Percentiles rank a stretch among this genome's conserved stretches.
phyloP scores from a whole-genome alignment of 2,113 vertebrate genomes.

The Triplophysa dalaica region DNA sequence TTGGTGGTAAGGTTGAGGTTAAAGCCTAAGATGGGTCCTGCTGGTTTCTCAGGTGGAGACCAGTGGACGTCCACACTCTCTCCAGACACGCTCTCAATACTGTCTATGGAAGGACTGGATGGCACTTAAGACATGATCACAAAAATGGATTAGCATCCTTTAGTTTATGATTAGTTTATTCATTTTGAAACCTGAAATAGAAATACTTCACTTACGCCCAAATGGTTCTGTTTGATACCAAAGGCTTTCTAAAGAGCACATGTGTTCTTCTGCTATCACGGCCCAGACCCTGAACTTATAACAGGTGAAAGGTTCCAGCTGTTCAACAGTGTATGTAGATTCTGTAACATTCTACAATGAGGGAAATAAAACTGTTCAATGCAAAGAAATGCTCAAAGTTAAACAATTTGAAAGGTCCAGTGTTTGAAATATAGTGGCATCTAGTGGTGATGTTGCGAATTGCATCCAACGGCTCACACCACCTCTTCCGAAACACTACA shows the following conservation, averaged over 20 bases:
- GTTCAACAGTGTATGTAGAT: constrained; percentile 57
- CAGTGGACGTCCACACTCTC: constrained; percentile 77
- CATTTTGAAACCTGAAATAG: neutral
- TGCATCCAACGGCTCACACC: too few relatives aligned
- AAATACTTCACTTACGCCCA: constrained; percentile 68
- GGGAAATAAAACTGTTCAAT: constrained; percentile 7
- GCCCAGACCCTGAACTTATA: constrained; percentile 78
- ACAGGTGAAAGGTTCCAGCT: constrained; percentile 74
- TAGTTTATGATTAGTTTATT: neutral
- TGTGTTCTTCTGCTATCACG: constrained; percentile 69
- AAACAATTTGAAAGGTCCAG: neutral
- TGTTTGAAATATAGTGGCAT: too few relatives aligned
- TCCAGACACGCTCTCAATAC: constrained; percentile 69
- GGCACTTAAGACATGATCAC: constrained; percentile 59
- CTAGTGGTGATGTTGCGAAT: too few relatives aligned
- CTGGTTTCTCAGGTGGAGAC: constrained; percentile 72
- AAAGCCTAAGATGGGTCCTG: constrained; percentile 75
- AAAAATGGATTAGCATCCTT: neutral
- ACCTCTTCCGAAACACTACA: too few relatives aligned
- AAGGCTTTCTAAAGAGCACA: constrained; percentile 66
- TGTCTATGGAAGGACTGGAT: constrained; percentile 65
- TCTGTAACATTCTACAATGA: constrained; percentile 67
- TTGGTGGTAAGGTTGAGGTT: constrained; percentile 72
- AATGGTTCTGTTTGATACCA: constrained; percentile 68
- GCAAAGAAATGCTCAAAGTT: neutral